A percentile compares a stretch with the other conserved stretches of the same genome.
Conservation (phyloP, 2,888 invertebrate genomes). For the Temnothorax rugatulus region DNA sequence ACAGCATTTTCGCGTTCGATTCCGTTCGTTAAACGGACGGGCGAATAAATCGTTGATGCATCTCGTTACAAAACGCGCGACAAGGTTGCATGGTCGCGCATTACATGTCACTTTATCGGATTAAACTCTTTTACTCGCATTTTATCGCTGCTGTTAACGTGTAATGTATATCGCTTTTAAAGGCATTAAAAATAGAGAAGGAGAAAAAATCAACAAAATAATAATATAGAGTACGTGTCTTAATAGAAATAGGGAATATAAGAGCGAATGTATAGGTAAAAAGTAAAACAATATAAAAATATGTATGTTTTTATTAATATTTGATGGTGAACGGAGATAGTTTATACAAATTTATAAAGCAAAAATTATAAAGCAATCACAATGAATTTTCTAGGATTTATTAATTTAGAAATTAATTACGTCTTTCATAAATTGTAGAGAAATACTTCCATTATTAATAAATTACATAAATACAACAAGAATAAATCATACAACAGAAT, state of each 20-base stretch:
- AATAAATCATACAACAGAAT: neutral
- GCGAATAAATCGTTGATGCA: constrained; percentile 40
- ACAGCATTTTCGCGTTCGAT: constrained; percentile 21
- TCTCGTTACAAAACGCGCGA: constrained; percentile 35
- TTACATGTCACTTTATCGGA: constrained; percentile 31
- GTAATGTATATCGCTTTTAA: neutral
- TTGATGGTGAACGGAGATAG: neutral
- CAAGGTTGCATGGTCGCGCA: constrained; percentile 11
- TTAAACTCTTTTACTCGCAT: constrained; percentile 23
- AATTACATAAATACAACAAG: neutral
- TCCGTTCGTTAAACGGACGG: constrained; percentile 39
- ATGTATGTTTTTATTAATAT: neutral
- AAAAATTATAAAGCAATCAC: neutral
- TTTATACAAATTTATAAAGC: neutral
- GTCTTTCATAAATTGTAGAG: neutral
- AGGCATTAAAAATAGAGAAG: constrained; percentile 8
- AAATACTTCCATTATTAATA: neutral
- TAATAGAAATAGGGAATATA: neutral
- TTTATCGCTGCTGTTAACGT: neutral
- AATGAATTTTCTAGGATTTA: neutral
- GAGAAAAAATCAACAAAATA: neutral
- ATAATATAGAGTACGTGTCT: neutral
- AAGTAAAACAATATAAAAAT: neutral
- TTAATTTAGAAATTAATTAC: neutral
- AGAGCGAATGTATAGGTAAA: neutral